Percentiles rank a stretch among this genome's conserved stretches.
phyloP scores from a whole-genome alignment of 2,113 vertebrate species.

The Grus americana region DNA sequence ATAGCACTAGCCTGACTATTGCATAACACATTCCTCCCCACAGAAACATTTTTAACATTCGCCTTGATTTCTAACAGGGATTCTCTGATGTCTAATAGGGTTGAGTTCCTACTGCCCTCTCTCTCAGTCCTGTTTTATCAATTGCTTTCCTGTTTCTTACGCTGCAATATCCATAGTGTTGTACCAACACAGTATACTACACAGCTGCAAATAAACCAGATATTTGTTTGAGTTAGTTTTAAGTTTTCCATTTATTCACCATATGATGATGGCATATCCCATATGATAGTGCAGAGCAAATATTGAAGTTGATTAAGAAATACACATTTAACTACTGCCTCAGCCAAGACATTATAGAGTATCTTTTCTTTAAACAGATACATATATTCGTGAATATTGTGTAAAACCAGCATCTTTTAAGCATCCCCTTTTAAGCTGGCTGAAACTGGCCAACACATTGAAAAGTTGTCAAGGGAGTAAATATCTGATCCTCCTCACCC shows the following conservation, averaged over 20 bases:
- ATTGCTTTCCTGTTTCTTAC: background rate
- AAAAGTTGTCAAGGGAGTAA: background rate
- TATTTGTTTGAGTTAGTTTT: background rate
- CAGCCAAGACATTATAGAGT: background rate
- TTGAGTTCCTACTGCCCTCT: background rate
- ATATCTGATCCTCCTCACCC: background rate
- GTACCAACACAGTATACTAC: background rate
- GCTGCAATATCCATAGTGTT: background rate
- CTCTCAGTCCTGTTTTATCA: background rate
- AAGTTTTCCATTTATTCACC: background rate
- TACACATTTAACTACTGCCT: background rate
- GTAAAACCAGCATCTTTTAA: background rate
- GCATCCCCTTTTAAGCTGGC: background rate
- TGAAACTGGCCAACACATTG: background rate
- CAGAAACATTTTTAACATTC: background rate
- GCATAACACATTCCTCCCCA: fast-evolving
- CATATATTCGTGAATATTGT: background rate
- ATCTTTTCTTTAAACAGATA: background rate
- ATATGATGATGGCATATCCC: fast-evolving
- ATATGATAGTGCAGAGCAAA: background rate
- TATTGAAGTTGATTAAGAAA: background rate
- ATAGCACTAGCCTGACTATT: background rate
- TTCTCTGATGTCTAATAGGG: background rate
- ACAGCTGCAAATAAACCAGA: background rate
- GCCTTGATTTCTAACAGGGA: background rate